Percentiles rank a stretch among this genome's conserved stretches.
Conservation (phyloP, 2,888 invertebrate genomes). For the Cerastoderma edule region DNA sequence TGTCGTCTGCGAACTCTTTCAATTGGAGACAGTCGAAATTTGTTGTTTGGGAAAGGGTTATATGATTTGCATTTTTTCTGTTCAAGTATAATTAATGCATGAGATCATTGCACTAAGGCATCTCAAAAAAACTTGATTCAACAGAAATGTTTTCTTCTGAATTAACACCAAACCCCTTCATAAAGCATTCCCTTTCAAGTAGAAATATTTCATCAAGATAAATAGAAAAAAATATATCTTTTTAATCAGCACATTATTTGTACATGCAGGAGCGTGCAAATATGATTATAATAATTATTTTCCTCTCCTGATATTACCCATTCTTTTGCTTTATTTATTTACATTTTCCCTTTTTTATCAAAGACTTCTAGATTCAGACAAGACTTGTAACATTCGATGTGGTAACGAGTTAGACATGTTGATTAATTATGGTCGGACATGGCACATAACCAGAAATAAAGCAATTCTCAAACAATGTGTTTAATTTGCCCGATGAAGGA, state of each 20-base stretch:
- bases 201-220: too few species aligned
- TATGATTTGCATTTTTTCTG: slow-evolving; percentile 9
- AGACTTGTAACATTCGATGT: too few species aligned
- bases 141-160: slow-evolving; percentile 4
- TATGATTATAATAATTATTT: too few species aligned
- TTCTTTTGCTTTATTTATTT: too few species aligned
- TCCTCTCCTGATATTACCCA: too few species aligned
- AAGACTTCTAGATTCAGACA: too few species aligned
- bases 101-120: not conserved
- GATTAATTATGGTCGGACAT: slow-evolving; percentile 27
- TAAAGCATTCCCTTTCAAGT: too few species aligned
- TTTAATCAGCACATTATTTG: too few species aligned
- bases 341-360: too few species aligned
- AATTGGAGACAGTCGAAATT: not conserved
- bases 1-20: not conserved
- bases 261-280: too few species aligned
- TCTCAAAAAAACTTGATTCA: not conserved
- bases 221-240: too few species aligned
- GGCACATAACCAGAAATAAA: slow-evolving; percentile 22
- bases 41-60: not conserved
- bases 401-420: slow-evolving; percentile 22
- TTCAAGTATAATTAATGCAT: slow-evolving; percentile 16
- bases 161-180: too few species aligned
- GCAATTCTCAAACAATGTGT: slow-evolving; percentile 24
- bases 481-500: slow-evolving; percentile 22